Conservation (phyloP, 2,797 vertebrate genomes). For the Psittacula echo region DNA sequence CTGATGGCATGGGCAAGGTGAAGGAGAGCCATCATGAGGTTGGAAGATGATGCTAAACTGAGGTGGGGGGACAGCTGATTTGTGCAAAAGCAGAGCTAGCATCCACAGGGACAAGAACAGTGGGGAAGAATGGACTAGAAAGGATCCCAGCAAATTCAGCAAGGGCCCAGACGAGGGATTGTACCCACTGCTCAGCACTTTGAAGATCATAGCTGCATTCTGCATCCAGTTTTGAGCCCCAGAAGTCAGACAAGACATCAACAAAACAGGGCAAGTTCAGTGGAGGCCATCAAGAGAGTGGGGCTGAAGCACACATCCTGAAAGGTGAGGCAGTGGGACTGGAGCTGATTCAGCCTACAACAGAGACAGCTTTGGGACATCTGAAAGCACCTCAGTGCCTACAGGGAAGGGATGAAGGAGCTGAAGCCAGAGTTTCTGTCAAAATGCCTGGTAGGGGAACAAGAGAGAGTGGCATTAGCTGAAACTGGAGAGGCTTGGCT, state of each 20-base stretch:
- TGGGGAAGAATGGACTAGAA: not conserved
- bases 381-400: not conserved
- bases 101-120: not conserved
- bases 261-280: not conserved
- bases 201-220: not conserved
- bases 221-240: not conserved
- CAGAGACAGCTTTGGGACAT: not conserved
- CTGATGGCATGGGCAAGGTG: not conserved
- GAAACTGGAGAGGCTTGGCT: not conserved
- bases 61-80: rapidly evolving
- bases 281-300: too few species aligned
- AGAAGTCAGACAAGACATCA: not conserved
- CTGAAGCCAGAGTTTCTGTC: not conserved
- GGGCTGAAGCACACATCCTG: rapidly evolving
- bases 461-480: not conserved
- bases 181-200: not conserved
- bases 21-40: rapidly evolving
- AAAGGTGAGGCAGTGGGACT: rapidly evolving
- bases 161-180: not conserved
- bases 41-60: not conserved
- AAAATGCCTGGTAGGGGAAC: not conserved
- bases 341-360: not conserved
- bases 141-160: not conserved
- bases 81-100: not conserved
- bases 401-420: not conserved